These are phyloP conservation scores for Rhodophaea formosa DNA, from an alignment of 2,888 invertebrate species.

Conservation along the genomic window DNA sequence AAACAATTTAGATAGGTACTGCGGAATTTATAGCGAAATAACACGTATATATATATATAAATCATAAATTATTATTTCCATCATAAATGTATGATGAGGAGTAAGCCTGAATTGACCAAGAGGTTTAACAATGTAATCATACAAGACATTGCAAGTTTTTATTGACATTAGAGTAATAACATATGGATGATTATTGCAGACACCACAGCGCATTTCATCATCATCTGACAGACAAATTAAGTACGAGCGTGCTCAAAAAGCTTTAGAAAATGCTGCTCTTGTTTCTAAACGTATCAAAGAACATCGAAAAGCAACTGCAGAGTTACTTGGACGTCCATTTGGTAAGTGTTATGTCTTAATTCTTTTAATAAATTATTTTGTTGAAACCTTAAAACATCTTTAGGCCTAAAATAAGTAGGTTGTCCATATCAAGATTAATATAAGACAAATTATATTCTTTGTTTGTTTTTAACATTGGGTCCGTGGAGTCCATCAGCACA, in stretches of 20 bases:
- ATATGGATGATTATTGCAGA: slow-evolving; percentile 34
- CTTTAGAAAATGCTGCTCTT: slow-evolving; percentile 75
- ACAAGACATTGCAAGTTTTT: background rate
- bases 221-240: slow-evolving; percentile 72
- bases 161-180: background rate
- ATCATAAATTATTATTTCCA: background rate
- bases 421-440: no score
- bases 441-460: no score
- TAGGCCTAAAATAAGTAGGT: no score
- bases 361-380: no score
- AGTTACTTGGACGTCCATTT: slow-evolving; percentile 68
- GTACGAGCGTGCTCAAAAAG: slow-evolving; percentile 72
- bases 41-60: background rate
- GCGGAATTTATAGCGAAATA: background rate
- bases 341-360: slow-evolving; percentile 45
- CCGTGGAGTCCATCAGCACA: no score
- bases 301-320: slow-evolving; percentile 74
- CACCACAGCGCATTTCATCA: slow-evolving; percentile 49
- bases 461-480: no score
- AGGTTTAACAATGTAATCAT: background rate
- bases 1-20: background rate
- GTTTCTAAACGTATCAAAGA: slow-evolving; percentile 76
- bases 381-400: no score
- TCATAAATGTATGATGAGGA: background rate
- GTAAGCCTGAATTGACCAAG: background rate